Base-by-base conservation (phyloP, 2,113 vertebrate genomes). In the Toxotes chatareus region DNA sequence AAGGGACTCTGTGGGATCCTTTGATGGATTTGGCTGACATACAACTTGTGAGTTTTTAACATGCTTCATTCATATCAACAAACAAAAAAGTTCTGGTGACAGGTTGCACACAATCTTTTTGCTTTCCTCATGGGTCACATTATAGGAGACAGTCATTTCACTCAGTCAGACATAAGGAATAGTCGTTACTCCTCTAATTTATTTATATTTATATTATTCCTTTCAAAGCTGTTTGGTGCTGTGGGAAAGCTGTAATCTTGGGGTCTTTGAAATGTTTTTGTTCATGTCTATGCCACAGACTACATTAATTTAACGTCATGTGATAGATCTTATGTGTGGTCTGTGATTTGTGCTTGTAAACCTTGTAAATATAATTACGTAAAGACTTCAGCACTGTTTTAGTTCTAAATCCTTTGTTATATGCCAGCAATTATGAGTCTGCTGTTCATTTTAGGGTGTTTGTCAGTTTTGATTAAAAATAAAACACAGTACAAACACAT, bases 301-400 rank as follows among this genome's bases (percentile, higher is more conserved):
- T 60, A 55, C 53, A 67, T 38, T 42, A 40, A 68, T n/a, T 40
- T 7, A 8, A 72, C 79, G 73, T 57, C n/a, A 70, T 38, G 8
- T 17, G 23, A 46, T 38, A 27, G 27, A 27, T 8, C 53, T 51
- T 59, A 63, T 70, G 59, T 49, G 40, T 65, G 19, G 21, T 40
- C 5, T 44, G n/a, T 73, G 5, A 14, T 60, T 56, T 82, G 34
- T 84, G 31, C 5, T 72, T 14, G 67, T 53, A 14, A 69, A 67
- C 71, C 23, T 56, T 91, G 76, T 90, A 76, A 87, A 85, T 87
- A 80, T 56, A 61, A 62, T 23, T 73, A 16, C 17, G 12, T 60
- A 27, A 49, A 0, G 9, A 77, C 66, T 49, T 57, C 16, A 40
- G 16, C 42, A 27, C 32, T 63, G 62, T 69, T 49, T 71, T 8